A percentile compares a stretch with the other conserved stretches of the same genome.
These are phyloP conservation scores for Epinephelus lanceolatus DNA, from an alignment of 2,113 vertebrate species.

Conservation along the genomic window DNA sequence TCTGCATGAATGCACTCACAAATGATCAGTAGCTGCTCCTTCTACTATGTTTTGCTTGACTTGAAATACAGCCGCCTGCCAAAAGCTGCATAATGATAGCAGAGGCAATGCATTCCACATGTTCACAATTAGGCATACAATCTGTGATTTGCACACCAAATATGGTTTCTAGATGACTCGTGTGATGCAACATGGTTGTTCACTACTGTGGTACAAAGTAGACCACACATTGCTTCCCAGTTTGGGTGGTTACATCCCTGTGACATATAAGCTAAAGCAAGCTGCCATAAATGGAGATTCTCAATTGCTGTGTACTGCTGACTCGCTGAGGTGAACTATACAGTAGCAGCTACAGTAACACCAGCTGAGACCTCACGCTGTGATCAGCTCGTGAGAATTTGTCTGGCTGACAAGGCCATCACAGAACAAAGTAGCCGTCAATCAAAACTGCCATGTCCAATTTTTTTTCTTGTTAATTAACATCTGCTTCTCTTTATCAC, in stretches of 20 bases:
- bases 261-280: constrained; percentile 26
- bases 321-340: not conserved
- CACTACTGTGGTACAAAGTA: not conserved
- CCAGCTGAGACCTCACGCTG: not conserved
- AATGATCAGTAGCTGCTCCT: constrained; percentile 19
- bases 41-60: constrained; percentile 17
- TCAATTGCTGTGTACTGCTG: not conserved
- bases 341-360: not conserved
- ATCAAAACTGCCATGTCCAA: constrained; percentile 35
- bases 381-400: not conserved
- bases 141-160: constrained; percentile 63
- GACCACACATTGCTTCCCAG: constrained; percentile 24
- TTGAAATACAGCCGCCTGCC: constrained; percentile 18
- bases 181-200: constrained; percentile 3
- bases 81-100: constrained; percentile 45
- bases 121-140: constrained; percentile 64
- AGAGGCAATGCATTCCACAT: constrained; percentile 65
- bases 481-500: constrained; percentile 5
- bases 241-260: not conserved
- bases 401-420: constrained; percentile 5
- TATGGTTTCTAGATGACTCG: constrained; percentile 54
- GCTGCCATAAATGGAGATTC: constrained; percentile 39
- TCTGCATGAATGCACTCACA: not conserved
- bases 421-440: constrained; percentile 23
- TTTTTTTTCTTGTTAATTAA: not conserved